Evolutionary conservation across 2,797 vertebrate genomes (phyloP), one percentile per base, ranked within the genome.

Genomic region (Lacerta bilineata): DNA sequence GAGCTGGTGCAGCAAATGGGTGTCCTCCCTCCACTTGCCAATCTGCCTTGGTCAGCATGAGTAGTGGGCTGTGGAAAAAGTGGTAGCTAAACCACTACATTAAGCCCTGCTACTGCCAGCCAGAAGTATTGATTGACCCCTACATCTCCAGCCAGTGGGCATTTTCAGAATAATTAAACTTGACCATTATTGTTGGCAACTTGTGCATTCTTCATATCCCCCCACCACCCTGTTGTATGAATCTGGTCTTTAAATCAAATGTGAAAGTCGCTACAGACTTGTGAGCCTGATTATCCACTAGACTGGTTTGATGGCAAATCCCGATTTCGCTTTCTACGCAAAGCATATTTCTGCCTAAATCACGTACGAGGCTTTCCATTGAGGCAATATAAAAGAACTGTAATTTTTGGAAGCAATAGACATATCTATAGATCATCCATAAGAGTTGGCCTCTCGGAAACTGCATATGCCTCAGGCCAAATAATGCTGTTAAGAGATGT

Each of bases 401-500:
- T 18, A 71, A 23, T 80, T 80, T 72, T 80, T 87, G 20, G 23
- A 86, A 86, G 43, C 76, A 75, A 71, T 29, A 39, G 39, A 82
- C 27, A n/a, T 69, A 29, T 68, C 23, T 61, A 11, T 55, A 81
- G 86, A 61, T 71, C 55, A 87, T 74, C 86, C 43, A 17, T 81
- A 68, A 64, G 69, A 20, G 43, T 43, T 81, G 39, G 69, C 36
- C 39, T 74, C 78, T 66, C n/a, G 33, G 75, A 66, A 78, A 72
- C 36, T 61, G 68, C 10, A 39, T 74, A 23, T 59, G 55, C 36
- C 50, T 77, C 33, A 71, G 85, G 33, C 69, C 50, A 87, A 41
- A 87, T 74, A 87, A 81, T 81, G 39, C 39, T 61, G 33, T 87
- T 81, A 87, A 59, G 86, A 74, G 17, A 81, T 80, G 27, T 61